phyloP scores from a whole-genome alignment of 2,797 vertebrate genomes.

The Typhlichthys eigenmanni region DNA sequence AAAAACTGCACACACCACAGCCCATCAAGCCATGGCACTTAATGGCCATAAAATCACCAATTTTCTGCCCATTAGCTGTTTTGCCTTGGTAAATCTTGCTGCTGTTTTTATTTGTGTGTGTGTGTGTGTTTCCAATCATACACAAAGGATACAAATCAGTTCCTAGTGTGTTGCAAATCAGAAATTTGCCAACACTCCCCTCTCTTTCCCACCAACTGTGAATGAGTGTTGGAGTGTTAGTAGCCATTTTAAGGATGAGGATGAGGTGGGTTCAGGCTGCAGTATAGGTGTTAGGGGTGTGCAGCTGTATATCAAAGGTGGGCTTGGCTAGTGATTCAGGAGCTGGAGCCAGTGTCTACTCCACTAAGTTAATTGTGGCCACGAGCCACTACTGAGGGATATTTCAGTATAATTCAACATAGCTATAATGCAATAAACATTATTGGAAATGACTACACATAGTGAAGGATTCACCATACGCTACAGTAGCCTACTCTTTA shows the following conservation, averaged over 20 bases:
- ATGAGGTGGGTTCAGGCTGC: no score
- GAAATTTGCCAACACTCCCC: slow-evolving; percentile 88
- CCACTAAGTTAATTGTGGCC: no score
- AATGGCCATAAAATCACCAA: slow-evolving; percentile 89
- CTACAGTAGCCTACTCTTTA: no score
- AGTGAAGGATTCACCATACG: no score
- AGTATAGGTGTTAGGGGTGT: no score
- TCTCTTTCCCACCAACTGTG: slow-evolving; percentile 80
- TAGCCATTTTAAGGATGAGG: slow-evolving; percentile 30
- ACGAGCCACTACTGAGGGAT: no score
- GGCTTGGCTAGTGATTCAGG: no score
- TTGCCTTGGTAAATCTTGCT: slow-evolving; percentile 80
- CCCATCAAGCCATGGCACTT: slow-evolving; percentile 85
- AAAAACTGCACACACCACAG: slow-evolving; percentile 68
- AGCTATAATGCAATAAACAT: no score
- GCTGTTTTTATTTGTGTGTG: slow-evolving; percentile 82
- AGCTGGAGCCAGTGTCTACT: no score
- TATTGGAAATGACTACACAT: no score
- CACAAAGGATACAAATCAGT: slow-evolving; percentile 89
- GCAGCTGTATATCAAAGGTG: no score
- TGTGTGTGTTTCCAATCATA: slow-evolving; percentile 68
- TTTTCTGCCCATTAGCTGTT: slow-evolving; percentile 88
- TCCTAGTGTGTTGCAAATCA: slow-evolving; percentile 92
- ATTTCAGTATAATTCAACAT: no score
- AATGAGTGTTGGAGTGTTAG: slow-evolving; percentile 68